phyloP scores from a whole-genome alignment of 2,888 invertebrate species.

The Xylota sylvarum region DNA sequence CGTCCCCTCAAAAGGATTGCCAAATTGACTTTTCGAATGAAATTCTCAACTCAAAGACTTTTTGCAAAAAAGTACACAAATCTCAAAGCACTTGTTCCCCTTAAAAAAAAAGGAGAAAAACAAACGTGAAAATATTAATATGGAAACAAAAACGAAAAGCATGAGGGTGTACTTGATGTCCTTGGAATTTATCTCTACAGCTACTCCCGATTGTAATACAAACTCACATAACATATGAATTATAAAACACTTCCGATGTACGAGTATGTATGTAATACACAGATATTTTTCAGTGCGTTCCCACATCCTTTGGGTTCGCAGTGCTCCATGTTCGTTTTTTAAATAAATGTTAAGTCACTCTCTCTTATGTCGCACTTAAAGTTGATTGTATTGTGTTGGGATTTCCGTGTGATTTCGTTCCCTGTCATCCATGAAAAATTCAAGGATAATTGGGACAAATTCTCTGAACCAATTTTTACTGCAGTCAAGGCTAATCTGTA shows the following conservation, averaged over 20 bases:
- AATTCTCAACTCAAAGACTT: background rate
- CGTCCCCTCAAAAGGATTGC: background rate
- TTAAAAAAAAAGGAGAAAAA: background rate
- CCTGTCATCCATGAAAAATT: constrained; percentile 10
- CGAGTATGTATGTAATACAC: background rate
- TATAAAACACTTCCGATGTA: constrained; percentile 6
- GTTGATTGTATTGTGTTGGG: constrained; percentile 6
- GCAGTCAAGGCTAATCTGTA: constrained; percentile 2
- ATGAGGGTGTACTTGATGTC: background rate
- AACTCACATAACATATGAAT: constrained; percentile 7
- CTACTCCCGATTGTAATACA: background rate
- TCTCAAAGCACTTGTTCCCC: background rate
- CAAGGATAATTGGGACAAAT: constrained; percentile 20
- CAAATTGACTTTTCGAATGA: constrained; percentile 16
- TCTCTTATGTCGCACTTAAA: background rate
- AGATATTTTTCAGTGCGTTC: background rate
- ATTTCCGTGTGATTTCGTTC: constrained; percentile 18
- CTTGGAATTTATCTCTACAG: constrained; percentile 16
- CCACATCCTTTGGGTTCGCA: background rate
- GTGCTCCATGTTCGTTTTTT: background rate
- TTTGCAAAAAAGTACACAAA: background rate
- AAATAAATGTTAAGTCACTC: background rate
- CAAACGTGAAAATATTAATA: constrained; percentile 2
- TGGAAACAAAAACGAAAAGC: background rate
- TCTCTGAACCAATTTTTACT: background rate